These are phyloP conservation scores for Hemicrepidius hirtus DNA, from an alignment of 2,888 invertebrate genomes.

Conservation along the genomic window DNA sequence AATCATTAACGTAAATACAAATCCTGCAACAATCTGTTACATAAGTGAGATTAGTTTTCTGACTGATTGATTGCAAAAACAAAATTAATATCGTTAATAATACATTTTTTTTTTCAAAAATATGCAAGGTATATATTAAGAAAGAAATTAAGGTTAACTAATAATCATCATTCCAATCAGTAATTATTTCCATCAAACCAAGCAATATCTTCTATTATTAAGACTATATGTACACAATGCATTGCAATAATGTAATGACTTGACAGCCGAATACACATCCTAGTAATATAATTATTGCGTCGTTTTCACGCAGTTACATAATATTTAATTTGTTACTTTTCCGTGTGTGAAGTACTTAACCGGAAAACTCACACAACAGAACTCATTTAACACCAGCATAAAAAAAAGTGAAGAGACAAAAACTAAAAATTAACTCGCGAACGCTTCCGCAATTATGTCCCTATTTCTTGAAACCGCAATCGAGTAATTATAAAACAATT, in stretches of 20 bases:
- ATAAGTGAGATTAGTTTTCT: no score
- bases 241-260: background rate
- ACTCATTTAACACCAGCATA: constrained; percentile 23
- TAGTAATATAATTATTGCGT: constrained; percentile 25
- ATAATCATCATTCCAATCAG: no score
- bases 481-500: constrained; percentile 28
- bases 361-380: constrained; percentile 32
- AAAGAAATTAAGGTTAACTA: no score
- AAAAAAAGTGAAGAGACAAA: constrained; percentile 6
- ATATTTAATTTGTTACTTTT: constrained; percentile 16
- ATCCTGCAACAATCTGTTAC: no score
- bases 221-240: no score
- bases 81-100: no score
- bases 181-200: no score
- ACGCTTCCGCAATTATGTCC: constrained; percentile 11
- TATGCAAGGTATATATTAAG: no score
- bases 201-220: no score
- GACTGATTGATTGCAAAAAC: no score
- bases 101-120: no score
- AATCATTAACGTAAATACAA: no score
- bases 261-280: constrained; percentile 9
- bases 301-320: constrained; percentile 22
- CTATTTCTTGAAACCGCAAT: constrained; percentile 2
- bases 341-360: constrained; percentile 26
- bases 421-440: constrained; percentile 13